Conservation (phyloP, 2,797 vertebrate species). For the Emydoidea blandingii region DNA sequence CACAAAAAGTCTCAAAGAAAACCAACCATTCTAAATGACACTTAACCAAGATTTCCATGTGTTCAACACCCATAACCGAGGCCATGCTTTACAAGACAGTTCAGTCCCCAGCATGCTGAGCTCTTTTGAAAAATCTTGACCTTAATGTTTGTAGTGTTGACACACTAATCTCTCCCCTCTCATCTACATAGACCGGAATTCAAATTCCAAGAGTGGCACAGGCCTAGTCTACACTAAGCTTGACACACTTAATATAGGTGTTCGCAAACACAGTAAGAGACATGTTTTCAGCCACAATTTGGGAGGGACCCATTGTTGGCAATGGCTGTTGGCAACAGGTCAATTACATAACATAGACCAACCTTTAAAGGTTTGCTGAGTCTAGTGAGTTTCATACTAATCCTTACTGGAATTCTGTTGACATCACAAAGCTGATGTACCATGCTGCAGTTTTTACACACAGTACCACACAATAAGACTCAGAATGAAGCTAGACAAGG, state of each 20-base stretch:
- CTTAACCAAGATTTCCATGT: background rate
- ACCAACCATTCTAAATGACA: background rate
- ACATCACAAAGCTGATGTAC: background rate
- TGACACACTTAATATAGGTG: background rate
- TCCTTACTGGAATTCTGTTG: background rate
- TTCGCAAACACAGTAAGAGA: background rate
- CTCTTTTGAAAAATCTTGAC: background rate
- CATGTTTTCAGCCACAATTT: background rate
- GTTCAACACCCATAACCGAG: background rate
- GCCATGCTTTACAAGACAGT: slow-evolving; percentile 4
- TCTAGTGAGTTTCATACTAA: background rate
- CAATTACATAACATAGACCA: background rate
- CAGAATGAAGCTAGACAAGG: background rate
- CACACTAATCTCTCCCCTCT: background rate
- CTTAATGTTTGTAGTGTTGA: background rate
- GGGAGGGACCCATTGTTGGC: background rate
- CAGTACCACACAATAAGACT: background rate
- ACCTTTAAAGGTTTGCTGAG: background rate
- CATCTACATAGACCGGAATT: background rate
- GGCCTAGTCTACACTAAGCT: background rate
- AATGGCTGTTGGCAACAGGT: background rate
- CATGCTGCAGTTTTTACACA: background rate
- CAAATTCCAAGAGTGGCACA: background rate
- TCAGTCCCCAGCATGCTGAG: background rate
- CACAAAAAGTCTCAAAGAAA: background rate